Evolutionary conservation across 1,140 invertebrate species (phyloP).

Genomic region (Orchestia grillus): DNA sequence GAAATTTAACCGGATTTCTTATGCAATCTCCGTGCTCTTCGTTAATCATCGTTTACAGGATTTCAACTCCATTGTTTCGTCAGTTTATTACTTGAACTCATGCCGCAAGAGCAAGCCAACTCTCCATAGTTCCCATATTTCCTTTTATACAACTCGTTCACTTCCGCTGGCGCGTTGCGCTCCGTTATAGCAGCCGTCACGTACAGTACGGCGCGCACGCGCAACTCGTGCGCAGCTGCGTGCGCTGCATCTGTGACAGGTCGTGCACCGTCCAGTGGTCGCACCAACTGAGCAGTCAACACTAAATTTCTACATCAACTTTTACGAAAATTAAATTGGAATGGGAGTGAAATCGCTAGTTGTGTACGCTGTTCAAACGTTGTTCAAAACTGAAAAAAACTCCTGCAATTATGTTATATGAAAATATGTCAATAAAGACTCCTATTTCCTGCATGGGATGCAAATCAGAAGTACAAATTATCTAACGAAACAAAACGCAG

Average conservation of each 20-base stretch:
- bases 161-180: neutral
- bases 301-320: neutral
- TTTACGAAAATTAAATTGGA: neutral
- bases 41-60: neutral
- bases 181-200: neutral
- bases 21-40: neutral
- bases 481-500: neutral
- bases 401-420: neutral
- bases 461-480: neutral
- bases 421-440: neutral
- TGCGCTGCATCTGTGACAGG: neutral
- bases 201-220: neutral
- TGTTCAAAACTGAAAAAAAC: neutral
- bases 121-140: neutral
- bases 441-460: neutral
- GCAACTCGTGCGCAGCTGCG: conserved; percentile 3
- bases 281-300: neutral
- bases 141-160: neutral
- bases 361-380: neutral
- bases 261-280: neutral
- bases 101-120: neutral
- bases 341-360: neutral
- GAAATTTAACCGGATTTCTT: neutral
- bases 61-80: neutral
- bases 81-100: neutral